Percentiles rank a stretch among this genome's conserved stretches.
phyloP scores from a whole-genome alignment of 2,113 vertebrate genomes.

The Bubo scandiacus region DNA sequence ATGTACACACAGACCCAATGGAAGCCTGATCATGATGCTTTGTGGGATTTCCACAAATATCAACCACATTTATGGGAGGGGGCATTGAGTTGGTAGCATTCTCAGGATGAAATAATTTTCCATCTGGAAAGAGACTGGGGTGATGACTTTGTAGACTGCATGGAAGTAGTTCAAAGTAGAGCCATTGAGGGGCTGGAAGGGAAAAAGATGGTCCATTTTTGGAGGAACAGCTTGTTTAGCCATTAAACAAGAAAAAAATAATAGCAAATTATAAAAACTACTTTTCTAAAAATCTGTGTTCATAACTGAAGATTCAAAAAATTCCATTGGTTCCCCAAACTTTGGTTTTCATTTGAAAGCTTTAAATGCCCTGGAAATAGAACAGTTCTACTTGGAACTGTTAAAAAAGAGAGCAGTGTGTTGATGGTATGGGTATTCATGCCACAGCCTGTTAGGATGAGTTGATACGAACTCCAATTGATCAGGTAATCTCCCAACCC shows the following conservation, averaged over 20 bases:
- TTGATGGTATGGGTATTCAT: not conserved
- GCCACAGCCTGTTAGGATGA: not conserved
- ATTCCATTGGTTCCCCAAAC: not conserved
- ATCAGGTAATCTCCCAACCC: not conserved
- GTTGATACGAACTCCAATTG: not conserved
- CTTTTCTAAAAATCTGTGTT: not conserved
- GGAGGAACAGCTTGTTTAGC: not conserved
- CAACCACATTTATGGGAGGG: not conserved
- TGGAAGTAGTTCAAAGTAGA: not conserved
- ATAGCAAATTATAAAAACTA: not conserved
- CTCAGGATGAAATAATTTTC: not conserved
- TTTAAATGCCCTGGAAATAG: not conserved
- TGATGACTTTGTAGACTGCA: not conserved
- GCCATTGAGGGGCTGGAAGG: not conserved
- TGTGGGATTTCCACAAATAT: not conserved
- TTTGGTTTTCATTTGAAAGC: not conserved
- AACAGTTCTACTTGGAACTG: not conserved
- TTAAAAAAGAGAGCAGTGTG: fast-evolving
- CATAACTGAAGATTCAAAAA: not conserved
- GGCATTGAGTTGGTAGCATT: not conserved
- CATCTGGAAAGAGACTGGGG: not conserved
- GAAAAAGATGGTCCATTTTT: not conserved
- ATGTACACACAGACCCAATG: not conserved
- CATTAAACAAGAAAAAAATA: not conserved
- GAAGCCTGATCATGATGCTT: not conserved